Percentiles rank a stretch among this genome's conserved stretches.
Evolutionary conservation across 2,888 invertebrate genomes (phyloP).

Genomic region (Tricholauxania praeusta): DNA sequence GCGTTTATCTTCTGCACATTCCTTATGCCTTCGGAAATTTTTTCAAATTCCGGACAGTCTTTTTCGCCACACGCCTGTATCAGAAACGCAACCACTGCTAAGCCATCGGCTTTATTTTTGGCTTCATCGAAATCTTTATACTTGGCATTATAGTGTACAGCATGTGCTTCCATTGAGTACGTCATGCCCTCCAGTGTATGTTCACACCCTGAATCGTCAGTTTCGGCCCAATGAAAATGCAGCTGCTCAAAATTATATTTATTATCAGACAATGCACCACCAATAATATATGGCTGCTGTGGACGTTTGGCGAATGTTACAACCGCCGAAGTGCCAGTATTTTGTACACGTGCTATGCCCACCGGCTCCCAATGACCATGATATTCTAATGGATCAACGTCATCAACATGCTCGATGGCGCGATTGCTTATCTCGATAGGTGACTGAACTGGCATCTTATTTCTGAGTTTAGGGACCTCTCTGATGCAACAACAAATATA

Average conservation of each 20-base stretch:
- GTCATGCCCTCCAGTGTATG: conserved; percentile 81
- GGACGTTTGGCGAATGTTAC: conserved; percentile 73
- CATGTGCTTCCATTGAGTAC: conserved; percentile 82
- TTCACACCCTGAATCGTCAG: conserved; percentile 82
- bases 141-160: conserved; percentile 82
- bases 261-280: conserved; percentile 75
- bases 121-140: conserved; percentile 76
- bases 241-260: conserved; percentile 81
- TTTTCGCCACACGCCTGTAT: conserved; percentile 73
- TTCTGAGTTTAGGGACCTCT: conserved; percentile 11
- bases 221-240: conserved; percentile 86
- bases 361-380: conserved; percentile 68
- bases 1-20: conserved; percentile 66
- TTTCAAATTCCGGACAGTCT: conserved; percentile 72
- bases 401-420: conserved; percentile 66
- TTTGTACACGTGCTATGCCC: conserved; percentile 65
- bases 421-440: conserved; percentile 68
- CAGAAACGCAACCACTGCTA: conserved; percentile 79
- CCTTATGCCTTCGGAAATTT: conserved; percentile 71
- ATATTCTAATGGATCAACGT: conserved; percentile 67
- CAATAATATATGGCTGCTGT: conserved; percentile 73
- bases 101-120: conserved; percentile 76
- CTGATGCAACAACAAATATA: not conserved
- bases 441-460: conserved; percentile 67
- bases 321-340: conserved; percentile 70